These are phyloP conservation scores for Perodicticus potto DNA, from an alignment of 2,797 vertebrate species.

Conservation along the genomic window DNA sequence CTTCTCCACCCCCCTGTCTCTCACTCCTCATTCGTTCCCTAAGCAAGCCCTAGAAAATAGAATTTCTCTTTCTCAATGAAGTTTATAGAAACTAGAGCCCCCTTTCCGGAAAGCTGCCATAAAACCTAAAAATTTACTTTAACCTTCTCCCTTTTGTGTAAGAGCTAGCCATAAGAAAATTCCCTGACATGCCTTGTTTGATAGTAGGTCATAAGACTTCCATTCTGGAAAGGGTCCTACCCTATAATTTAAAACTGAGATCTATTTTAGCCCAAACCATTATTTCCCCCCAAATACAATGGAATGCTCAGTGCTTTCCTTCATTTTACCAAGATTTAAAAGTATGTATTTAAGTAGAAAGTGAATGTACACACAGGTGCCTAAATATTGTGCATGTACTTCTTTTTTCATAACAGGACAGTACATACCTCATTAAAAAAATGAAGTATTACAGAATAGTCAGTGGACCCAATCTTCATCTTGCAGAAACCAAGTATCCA, in stretches of 20 bases:
- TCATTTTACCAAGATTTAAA: not conserved
- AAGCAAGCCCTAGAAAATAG: not conserved
- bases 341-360: constrained; percentile 26
- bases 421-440: not conserved
- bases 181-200: not conserved
- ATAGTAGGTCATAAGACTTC: not conserved
- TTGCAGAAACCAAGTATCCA: constrained; percentile 15
- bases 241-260: not conserved
- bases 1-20: not conserved
- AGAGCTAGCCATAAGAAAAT: not conserved
- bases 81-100: not conserved
- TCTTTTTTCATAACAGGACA: not conserved
- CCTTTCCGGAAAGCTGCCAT: not conserved
- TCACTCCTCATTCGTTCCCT: not conserved
- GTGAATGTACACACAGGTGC: not conserved
- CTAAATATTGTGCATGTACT: not conserved
- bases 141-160: not conserved
- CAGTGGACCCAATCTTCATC: not conserved
- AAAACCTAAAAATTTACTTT: not conserved
- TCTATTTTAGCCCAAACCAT: not conserved
- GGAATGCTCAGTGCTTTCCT: not conserved
- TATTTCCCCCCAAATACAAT: not conserved
- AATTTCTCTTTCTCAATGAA: not conserved
- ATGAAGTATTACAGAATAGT: not conserved
- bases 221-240: not conserved